Conservation (phyloP, 2,113 vertebrate species). For the Colinus virginianus region DNA sequence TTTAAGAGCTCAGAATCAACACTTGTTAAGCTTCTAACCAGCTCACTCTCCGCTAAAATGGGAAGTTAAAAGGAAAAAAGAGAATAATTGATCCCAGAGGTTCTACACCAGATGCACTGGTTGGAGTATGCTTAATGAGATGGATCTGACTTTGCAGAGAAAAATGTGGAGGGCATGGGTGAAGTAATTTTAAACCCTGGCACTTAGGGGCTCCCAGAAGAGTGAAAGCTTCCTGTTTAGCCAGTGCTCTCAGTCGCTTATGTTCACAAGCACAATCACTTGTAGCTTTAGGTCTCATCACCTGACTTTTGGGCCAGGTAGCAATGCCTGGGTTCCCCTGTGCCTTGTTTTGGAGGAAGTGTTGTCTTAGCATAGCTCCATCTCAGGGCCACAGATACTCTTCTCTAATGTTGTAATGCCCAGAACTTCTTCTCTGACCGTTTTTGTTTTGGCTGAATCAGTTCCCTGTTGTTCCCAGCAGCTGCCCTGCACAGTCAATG, state of each 20-base stretch:
- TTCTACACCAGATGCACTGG: not conserved
- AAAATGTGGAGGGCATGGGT: fast-evolving
- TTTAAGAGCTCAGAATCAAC: not conserved
- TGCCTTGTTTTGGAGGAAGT: not conserved
- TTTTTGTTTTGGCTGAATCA: not conserved
- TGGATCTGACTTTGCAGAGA: not conserved
- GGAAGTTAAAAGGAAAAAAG: not conserved
- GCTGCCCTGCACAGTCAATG: not conserved
- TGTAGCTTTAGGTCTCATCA: not conserved
- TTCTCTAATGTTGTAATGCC: not conserved
- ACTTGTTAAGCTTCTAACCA: not conserved
- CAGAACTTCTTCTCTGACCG: not conserved
- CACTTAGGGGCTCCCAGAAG: not conserved
- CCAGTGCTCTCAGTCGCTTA: not conserved
- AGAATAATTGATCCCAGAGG: not conserved
- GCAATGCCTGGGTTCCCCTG: not conserved
- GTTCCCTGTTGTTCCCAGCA: not conserved
- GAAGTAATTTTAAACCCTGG: not conserved
- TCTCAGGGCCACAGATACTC: not conserved
- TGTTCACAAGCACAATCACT: not conserved
- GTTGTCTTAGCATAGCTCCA: not conserved
- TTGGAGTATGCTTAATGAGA: not conserved
- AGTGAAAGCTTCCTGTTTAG: not conserved
- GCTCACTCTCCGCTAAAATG: not conserved
- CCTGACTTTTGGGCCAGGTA: not conserved